A percentile compares a stretch with the other conserved stretches of the same genome.
phyloP scores from a whole-genome alignment of 2,797 vertebrate species.

The Limosa lapponica region DNA sequence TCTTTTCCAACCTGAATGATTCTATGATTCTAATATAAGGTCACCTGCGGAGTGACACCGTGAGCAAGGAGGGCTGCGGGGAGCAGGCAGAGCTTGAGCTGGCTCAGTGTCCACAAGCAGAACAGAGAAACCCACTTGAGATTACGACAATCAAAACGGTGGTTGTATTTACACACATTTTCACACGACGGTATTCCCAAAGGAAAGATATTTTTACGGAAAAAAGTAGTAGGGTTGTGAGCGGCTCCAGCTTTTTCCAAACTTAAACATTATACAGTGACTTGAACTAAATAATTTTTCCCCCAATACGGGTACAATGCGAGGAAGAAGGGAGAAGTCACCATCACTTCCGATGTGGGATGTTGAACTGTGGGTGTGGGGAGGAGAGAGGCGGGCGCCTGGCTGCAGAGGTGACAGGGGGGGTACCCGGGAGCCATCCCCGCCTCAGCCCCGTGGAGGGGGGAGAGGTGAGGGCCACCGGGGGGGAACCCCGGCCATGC shows the following conservation, averaged over 20 bases:
- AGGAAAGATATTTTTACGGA: background rate
- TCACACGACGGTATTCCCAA: background rate
- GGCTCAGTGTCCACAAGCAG: background rate
- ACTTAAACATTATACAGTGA: background rate
- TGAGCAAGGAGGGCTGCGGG: background rate
- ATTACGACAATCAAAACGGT: background rate
- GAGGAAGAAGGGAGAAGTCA: background rate
- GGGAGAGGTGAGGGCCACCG: background rate
- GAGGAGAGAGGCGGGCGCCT: background rate
- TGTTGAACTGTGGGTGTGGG: background rate
- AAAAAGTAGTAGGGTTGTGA: background rate
- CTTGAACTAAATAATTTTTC: background rate
- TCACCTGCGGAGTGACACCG: background rate
- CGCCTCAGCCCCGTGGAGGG: rapidly evolving
- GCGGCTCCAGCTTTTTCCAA: background rate
- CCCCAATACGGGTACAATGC: rapidly evolving
- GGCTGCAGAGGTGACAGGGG: background rate
- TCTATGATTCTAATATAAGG: no score
- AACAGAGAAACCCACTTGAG: background rate
- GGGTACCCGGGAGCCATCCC: background rate
- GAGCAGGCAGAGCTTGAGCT: background rate
- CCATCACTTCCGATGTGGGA: background rate
- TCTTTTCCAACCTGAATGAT: no score
- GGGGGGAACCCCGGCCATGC: background rate
- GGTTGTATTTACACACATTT: background rate